phyloP scores from a whole-genome alignment of 2,797 vertebrate genomes.

The Scleropages formosus region DNA sequence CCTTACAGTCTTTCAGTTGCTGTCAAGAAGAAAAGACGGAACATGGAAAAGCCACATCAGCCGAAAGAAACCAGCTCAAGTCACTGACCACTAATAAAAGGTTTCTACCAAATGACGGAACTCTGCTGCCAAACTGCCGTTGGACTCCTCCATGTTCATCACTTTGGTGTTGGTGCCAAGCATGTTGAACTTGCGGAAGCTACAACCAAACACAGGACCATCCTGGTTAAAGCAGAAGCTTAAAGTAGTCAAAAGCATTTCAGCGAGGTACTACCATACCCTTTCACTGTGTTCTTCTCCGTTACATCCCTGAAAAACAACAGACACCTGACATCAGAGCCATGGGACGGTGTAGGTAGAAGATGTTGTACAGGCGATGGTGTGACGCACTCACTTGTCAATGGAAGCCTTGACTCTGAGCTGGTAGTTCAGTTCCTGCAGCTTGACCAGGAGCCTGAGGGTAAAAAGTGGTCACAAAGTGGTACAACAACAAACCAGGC shows the following conservation, averaged over 20 bases:
- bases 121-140: constrained; percentile 90
- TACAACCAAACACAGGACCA: not conserved
- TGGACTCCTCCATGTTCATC: constrained; percentile 99
- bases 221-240: not conserved
- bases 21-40: constrained; percentile 43
- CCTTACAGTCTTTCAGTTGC: constrained; percentile 82
- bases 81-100: not conserved
- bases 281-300: constrained; percentile 81
- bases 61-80: not conserved
- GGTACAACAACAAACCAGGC: not conserved
- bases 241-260: not conserved
- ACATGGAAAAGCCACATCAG: not conserved
- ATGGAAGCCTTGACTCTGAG: constrained; percentile 89
- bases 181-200: constrained; percentile 93
- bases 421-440: constrained; percentile 92
- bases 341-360: not conserved
- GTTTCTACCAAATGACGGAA: constrained; percentile 56
- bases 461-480: not conserved
- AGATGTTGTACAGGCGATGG: not conserved
- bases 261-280: constrained; percentile 65
- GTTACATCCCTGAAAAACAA: constrained; percentile 74
- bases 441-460: constrained; percentile 86
- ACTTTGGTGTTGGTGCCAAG: constrained; percentile 90
- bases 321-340: not conserved
- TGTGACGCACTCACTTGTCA: constrained; percentile 81